These are phyloP conservation scores for Andrena dorsata DNA, from an alignment of 2,888 invertebrate genomes.

Conservation along the genomic window DNA sequence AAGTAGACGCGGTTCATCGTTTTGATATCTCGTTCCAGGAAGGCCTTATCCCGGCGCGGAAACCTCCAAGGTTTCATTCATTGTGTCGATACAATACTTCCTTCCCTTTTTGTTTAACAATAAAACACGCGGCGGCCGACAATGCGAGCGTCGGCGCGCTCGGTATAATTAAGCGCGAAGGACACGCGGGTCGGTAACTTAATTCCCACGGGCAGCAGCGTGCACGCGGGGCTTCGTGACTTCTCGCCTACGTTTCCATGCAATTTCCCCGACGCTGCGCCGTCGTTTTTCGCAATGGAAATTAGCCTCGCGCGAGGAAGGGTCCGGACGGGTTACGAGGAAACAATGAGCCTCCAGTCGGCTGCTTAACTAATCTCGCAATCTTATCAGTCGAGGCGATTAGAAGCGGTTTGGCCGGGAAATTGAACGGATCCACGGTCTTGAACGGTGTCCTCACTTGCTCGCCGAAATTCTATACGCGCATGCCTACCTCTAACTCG, in stretches of 20 bases:
- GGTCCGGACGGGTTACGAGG: conserved; percentile 15
- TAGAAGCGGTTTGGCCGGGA: neutral
- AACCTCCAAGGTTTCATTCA: conserved; percentile 66
- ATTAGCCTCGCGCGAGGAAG: conserved; percentile 27
- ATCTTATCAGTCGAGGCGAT: neutral
- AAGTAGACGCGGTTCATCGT: neutral
- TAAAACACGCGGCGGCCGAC: conserved; percentile 59
- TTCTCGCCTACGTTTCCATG: conserved; percentile 48
- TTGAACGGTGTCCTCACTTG: too few species aligned
- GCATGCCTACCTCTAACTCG: too few species aligned
- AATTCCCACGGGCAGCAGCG: conserved; percentile 71
- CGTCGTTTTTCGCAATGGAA: conserved; percentile 41
- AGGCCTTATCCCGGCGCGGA: conserved; percentile 49
- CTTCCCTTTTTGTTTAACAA: conserved; percentile 66
- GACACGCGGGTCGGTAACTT: conserved; percentile 72
- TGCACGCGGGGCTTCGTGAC: conserved; percentile 48
- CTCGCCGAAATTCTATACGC: too few species aligned
- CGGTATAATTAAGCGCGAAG: conserved; percentile 73
- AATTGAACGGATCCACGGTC: neutral
- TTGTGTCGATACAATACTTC: conserved; percentile 66
- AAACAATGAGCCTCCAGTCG: neutral
- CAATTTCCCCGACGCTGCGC: conserved; percentile 49
- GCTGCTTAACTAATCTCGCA: neutral
- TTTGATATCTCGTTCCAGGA: conserved; percentile 24
- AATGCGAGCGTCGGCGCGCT: conserved; percentile 57